A percentile compares a stretch with the other conserved stretches of the same genome.
These are phyloP conservation scores for Carettochelys insculpta DNA, from an alignment of 2,113 vertebrate genomes.

Conservation along the genomic window DNA sequence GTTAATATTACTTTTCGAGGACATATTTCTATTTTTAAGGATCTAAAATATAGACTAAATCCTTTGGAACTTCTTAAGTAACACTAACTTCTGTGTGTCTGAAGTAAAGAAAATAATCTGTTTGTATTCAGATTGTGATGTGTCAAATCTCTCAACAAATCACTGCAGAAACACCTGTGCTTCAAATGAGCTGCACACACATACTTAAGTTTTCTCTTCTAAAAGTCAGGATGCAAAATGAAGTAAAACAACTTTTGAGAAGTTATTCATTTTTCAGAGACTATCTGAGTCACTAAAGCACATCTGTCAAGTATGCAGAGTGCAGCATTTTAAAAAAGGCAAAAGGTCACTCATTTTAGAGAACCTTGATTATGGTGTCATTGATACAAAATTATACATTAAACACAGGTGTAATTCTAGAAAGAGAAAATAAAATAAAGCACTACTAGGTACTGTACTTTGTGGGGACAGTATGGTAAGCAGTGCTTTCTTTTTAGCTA, in stretches of 20 bases:
- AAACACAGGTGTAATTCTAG: not conserved
- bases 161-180: slow-evolving; percentile 55
- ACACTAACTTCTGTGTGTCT: slow-evolving; percentile 9
- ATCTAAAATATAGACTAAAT: slow-evolving; percentile 54
- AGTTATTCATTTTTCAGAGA: slow-evolving; percentile 36
- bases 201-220: not conserved
- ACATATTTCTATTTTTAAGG: slow-evolving; percentile 50
- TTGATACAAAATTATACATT: slow-evolving; percentile 2
- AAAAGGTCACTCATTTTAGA: not conserved
- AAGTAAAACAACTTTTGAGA: slow-evolving; percentile 67
- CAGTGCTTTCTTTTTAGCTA: slow-evolving; percentile 44
- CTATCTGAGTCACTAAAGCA: slow-evolving; percentile 32
- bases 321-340: slow-evolving; percentile 26
- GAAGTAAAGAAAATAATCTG: slow-evolving; percentile 51
- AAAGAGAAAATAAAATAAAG: slow-evolving; percentile 44
- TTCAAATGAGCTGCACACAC: slow-evolving; percentile 32
- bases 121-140: not conserved
- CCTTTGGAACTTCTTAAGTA: slow-evolving; percentile 45
- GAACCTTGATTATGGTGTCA: not conserved
- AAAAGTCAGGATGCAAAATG: slow-evolving; percentile 33
- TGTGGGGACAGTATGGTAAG: slow-evolving; percentile 34
- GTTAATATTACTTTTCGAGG: slow-evolving; percentile 38
- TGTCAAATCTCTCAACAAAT: slow-evolving; percentile 21
- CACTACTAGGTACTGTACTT: slow-evolving; percentile 46
- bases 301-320: slow-evolving; percentile 43